Conservation (phyloP, 1,140 invertebrate species). For the Ptiloglossa arizonensis region DNA sequence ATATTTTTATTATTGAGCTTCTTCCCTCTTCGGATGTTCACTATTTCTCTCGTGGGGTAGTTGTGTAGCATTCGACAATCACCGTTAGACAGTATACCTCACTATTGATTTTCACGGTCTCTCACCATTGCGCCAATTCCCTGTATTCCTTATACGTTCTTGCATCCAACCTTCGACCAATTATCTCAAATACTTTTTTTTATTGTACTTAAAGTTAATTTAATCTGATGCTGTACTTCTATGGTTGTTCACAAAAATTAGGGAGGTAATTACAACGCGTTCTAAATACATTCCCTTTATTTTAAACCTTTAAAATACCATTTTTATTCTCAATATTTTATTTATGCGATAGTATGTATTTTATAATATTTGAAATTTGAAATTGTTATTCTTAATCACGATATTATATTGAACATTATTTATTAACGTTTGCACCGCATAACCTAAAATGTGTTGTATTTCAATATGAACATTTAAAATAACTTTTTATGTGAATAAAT, state of each 20-base stretch:
- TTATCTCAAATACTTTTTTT: neutral
- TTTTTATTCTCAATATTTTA: neutral
- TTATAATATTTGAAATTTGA: neutral
- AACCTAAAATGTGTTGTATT: constrained; percentile 24
- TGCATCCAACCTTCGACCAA: constrained; percentile 10
- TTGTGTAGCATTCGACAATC: constrained; percentile 65
- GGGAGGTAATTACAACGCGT: neutral
- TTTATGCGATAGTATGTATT: neutral
- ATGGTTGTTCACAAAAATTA: too few relatives aligned
- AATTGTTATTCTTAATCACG: neutral
- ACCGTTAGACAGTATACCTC: constrained; percentile 62
- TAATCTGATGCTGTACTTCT: too few relatives aligned
- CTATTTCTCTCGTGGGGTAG: neutral
- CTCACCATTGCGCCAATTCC: constrained; percentile 58
- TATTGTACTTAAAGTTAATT: neutral
- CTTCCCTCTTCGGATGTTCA: neutral
- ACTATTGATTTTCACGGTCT: constrained; percentile 75
- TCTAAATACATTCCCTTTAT: neutral
- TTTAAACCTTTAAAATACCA: neutral
- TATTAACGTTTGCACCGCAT: neutral
- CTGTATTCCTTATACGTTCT: constrained; percentile 52
- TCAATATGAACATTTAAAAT: too few relatives aligned
- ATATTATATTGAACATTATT: neutral
- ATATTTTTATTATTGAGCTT: neutral
- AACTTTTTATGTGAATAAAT: neutral